Base-by-base conservation (phyloP, 2,113 vertebrate genomes). In the Datnioides undecimradiatus region DNA sequence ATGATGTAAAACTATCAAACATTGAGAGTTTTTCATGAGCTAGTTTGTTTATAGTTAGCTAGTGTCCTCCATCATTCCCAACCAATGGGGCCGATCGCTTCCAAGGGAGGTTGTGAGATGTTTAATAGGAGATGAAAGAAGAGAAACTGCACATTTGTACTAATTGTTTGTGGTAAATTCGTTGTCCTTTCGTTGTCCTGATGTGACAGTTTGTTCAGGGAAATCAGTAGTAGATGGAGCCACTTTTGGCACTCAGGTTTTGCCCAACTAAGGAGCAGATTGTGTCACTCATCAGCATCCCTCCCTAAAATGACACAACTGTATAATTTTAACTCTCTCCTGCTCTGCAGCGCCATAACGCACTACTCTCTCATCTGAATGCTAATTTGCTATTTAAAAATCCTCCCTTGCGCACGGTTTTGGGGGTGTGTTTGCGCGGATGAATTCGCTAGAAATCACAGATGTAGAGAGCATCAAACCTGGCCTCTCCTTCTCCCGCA, bases 311-410 rank as follows among this genome's bases (percentile, higher is more conserved):
- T 45, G 51, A 52, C 2, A 21, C 62, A 17, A 54, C 68, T 67
- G 74, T 29, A 34, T 74, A 13, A 46, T 85, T 79, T 21, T 36
- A 70, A 54, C 54, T 62, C n/a, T 6, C 65, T 46, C 49, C 59
- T 29, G 74, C 66, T 66, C 70, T 21, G 75, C 75, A 14, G 67
- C 59, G 29, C 54, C 62, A 57, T 71, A 23, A 71, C 71, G 67
- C 82, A 11, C 27, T 88, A 90, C 90, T 87, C 96, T 95, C 96
- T 97, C 97, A 97, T 98, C 97, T 98, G 97, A 97, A 99, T 99
- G 97, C 96, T 99, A 99, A 98, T 99, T 96, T 95, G 91, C 96
- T 95, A 94, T 97, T 98, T 97, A 96, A 96, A 96, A 96, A 88
- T 96, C 96, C 96, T 96, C 96, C 97, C 96, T 96, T 92, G 92